Evolutionary conservation across 2,113 vertebrate species (phyloP).

Genomic region (Polypterus senegalus): DNA sequence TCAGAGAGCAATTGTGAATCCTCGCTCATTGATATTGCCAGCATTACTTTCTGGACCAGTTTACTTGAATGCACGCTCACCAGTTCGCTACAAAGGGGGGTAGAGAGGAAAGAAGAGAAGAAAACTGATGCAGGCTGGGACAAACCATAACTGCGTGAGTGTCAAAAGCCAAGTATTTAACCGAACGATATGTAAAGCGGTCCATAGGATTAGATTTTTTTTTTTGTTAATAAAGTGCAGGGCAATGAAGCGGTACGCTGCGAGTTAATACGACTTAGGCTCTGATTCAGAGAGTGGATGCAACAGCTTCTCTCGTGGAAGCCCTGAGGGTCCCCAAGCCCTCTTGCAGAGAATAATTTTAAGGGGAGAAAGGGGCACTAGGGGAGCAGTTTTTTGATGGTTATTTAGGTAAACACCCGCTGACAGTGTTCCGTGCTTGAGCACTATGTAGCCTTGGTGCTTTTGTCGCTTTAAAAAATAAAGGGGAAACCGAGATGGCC

Average conservation of each 20-base stretch:
- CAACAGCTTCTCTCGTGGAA: slow-evolving; percentile 46
- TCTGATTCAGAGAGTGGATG: slow-evolving; percentile 26
- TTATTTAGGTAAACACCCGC: no score
- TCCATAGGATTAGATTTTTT: no score
- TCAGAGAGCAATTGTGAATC: slow-evolving; percentile 42
- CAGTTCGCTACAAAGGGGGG: no score
- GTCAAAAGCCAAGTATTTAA: not conserved
- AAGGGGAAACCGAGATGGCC: slow-evolving; percentile 20
- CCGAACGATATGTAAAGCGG: not conserved
- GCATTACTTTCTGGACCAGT: slow-evolving; percentile 57
- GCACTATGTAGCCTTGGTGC: slow-evolving; percentile 35
- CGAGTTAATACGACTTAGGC: slow-evolving; percentile 11
- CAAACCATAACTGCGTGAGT: slow-evolving; percentile 1
- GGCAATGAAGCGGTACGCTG: no score
- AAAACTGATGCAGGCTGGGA: not conserved
- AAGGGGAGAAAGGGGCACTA: no score
- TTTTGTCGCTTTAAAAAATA: slow-evolving; percentile 19
- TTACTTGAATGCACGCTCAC: slow-evolving; percentile 21
- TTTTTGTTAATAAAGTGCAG: no score
- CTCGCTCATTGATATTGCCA: slow-evolving; percentile 54
- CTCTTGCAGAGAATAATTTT: no score
- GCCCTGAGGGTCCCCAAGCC: slow-evolving; percentile 10
- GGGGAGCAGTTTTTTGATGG: no score
- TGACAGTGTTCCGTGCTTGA: no score
- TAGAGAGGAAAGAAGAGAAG: slow-evolving; percentile 1